Conservation (phyloP, 2,113 vertebrate species). For the Apteryx owenii region DNA sequence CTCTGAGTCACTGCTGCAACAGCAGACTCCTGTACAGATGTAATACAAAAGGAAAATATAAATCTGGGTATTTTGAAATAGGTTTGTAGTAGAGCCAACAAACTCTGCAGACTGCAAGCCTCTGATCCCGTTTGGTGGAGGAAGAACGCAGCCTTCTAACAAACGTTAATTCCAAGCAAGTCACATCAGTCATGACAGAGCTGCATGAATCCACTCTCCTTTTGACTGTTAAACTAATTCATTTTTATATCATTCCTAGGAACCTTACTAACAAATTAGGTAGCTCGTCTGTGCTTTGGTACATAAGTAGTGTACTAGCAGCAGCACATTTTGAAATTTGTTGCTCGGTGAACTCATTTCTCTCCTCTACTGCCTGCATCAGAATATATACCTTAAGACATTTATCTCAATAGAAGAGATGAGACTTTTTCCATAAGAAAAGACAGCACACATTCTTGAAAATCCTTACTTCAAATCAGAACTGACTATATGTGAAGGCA, state of each 20-base stretch:
- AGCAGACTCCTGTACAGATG: neutral
- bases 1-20: rapidly evolving
- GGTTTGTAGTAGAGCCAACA: neutral
- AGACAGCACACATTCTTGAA: neutral
- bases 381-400: neutral
- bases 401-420: constrained; percentile 15
- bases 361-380: neutral
- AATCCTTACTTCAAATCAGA: constrained; percentile 48
- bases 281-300: neutral
- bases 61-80: neutral
- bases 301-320: neutral
- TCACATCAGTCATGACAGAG: constrained; percentile 20
- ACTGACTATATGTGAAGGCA: neutral
- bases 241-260: neutral
- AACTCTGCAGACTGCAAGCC: neutral
- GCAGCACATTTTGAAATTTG: neutral
- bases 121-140: rapidly evolving
- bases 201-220: neutral
- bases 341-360: neutral
- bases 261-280: neutral
- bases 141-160: neutral
- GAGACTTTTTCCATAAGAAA: constrained; percentile 17
- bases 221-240: neutral
- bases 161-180: constrained; percentile 4
- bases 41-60: neutral